phyloP scores from a whole-genome alignment of 2,797 vertebrate species.

The Spea hammondii region DNA sequence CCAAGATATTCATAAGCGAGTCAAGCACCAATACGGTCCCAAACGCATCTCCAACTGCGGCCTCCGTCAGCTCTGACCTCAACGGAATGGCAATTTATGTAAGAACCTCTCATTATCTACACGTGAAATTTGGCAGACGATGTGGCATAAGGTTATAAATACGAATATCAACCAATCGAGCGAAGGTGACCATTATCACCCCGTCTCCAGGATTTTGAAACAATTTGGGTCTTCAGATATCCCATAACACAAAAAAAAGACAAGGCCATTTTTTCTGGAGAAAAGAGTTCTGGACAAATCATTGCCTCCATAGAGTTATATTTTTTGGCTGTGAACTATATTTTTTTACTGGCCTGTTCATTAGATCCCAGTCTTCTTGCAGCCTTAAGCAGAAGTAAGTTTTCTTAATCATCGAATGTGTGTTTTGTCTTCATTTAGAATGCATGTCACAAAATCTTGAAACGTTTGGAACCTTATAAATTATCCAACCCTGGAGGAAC shows the following conservation, averaged over 20 bases:
- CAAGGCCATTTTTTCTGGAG: too few relatives aligned
- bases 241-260: too few relatives aligned
- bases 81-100: conserved; percentile 87
- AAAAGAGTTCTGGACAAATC: too few relatives aligned
- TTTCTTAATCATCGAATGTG: too few relatives aligned
- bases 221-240: too few relatives aligned
- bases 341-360: too few relatives aligned
- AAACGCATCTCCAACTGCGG: conserved; percentile 88
- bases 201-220: neutral
- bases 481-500: conserved; percentile 74
- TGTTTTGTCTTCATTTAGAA: conserved; percentile 63
- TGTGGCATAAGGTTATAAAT: neutral
- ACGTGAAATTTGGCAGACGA: neutral
- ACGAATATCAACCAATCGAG: neutral
- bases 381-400: too few relatives aligned
- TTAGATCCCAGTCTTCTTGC: too few relatives aligned
- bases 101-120: conserved; percentile 50
- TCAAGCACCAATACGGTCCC: conserved; percentile 91
- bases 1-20: conserved; percentile 88
- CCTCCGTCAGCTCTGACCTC: conserved; percentile 86
- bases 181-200: neutral
- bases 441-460: conserved; percentile 78
- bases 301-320: too few relatives aligned
- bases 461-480: conserved; percentile 83
- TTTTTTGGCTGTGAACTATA: too few relatives aligned